Base-by-base conservation (phyloP, 2,797 vertebrate species). In the Alca torda region DNA sequence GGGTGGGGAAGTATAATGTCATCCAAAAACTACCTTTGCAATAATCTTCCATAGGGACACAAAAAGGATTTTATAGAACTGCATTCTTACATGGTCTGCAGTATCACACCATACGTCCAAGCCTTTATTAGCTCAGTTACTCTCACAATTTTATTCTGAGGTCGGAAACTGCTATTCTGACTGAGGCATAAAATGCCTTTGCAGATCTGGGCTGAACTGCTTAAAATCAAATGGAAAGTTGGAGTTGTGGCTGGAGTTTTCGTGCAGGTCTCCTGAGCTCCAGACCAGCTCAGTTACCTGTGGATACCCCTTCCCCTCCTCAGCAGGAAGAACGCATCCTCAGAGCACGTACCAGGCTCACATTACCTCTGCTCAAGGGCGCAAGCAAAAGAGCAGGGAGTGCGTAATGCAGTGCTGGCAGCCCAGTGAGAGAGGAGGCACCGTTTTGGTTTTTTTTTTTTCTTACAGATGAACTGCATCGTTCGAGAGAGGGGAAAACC, bases 11-110 rank as follows among this genome's bases (percentile, higher is more conserved):
- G 11, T 25, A 61, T 4, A 83, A 50, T 0, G 1, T 21, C 3
- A 59, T 13, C 33, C 56, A 76, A 76, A 95, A 94, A 24, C n/a
- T 78, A 46, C 9, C n/a, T 80, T 75, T 81, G 46, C 74, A 81
- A 19, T 54, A 31, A 60, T 72, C 39, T 70, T 86, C 30, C 30
- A 65, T 1, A 80, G 20, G 26, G 41, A 70, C 30, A 56, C 17
- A 45, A 72, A 90, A 84, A 57, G 10, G 21, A 21, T 70, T 89
- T 79, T 48, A 46, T 5, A 51, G 64, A 79, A 76, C 3, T 2
- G 10, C 20, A 41, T 82, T 82, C 68, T 74, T 56, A 63, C 20
- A 13, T 4, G 6, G 64, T 78, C 43, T 80, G 56, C 56, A 87
- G 3, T 64, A 74, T 30, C 56, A 51, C 43, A 67, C 30, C 6